Percentiles rank a stretch among this genome's conserved stretches.
Conservation (phyloP, 2,797 vertebrate species). For the Sebastes diploproa region DNA sequence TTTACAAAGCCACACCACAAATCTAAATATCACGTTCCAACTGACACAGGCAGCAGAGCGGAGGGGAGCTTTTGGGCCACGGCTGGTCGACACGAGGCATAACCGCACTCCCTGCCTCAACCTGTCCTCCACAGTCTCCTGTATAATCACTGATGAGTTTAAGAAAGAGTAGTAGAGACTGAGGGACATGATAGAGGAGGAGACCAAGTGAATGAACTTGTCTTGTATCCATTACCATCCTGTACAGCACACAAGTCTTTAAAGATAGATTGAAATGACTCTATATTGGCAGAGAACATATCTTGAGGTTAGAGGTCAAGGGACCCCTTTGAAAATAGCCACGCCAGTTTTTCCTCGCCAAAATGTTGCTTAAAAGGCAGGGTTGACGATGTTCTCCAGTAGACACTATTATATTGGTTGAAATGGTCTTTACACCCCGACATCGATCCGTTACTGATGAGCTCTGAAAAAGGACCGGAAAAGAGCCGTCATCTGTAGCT, state of each 20-base stretch:
- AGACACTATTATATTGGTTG: too few species aligned
- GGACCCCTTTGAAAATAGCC: too few species aligned
- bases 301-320: too few species aligned
- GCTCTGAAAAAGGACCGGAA: too few species aligned
- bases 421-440: too few species aligned
- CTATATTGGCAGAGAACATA: not conserved
- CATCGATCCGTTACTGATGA: too few species aligned
- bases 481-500: too few species aligned
- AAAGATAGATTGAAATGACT: not conserved
- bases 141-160: not conserved
- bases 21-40: slow-evolving; percentile 31
- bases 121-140: not conserved
- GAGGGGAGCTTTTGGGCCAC: not conserved
- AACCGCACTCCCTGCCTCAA: not conserved
- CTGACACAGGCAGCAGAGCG: not conserved
- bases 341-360: too few species aligned
- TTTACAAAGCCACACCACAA: slow-evolving; percentile 32
- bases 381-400: too few species aligned
- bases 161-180: not conserved
- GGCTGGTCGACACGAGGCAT: not conserved
- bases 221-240: not conserved
- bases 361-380: too few species aligned
- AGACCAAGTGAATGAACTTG: too few species aligned
- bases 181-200: not conserved
- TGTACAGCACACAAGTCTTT: not conserved